phyloP scores from a whole-genome alignment of 1,140 invertebrate species.

The Microplitis demolitor region DNA sequence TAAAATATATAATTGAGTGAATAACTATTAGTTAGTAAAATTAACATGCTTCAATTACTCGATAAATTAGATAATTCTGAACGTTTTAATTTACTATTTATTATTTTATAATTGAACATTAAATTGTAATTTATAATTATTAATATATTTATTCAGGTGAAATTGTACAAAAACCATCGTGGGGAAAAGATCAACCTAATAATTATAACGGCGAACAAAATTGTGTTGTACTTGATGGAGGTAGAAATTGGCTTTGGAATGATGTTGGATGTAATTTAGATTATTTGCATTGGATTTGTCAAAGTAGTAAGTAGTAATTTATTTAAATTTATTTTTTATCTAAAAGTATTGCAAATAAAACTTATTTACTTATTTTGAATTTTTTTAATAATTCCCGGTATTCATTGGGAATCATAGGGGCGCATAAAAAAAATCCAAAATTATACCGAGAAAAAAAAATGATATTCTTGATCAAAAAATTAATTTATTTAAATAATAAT shows the following conservation, averaged over 20 bases:
- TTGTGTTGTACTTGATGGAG: constrained; percentile 89
- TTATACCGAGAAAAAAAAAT: no score
- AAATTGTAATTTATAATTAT: no score
- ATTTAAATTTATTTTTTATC: no score
- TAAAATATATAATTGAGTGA: constrained; percentile 11
- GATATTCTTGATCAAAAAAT: no score
- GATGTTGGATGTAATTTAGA: constrained; percentile 93
- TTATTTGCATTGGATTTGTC: constrained; percentile 91
- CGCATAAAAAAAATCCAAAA: no score
- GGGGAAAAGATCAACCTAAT: constrained; percentile 93
- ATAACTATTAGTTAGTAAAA: neutral
- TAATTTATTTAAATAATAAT: no score
- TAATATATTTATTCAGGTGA: constrained; percentile 65
- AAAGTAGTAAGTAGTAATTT: constrained; percentile 74
- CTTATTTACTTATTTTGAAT: no score
- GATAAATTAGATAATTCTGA: constrained; percentile 21
- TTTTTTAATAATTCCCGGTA: no score
- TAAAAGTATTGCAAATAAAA: no score
- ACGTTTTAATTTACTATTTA: neutral
- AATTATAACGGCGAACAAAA: constrained; percentile 96
- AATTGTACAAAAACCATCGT: constrained; percentile 76
- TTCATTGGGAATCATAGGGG: no score
- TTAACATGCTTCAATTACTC: neutral
- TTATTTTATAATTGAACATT: no score
- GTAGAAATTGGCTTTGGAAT: constrained; percentile 89